Conservation (phyloP, 1,140 invertebrate species). For the Trichoplusia ni region DNA sequence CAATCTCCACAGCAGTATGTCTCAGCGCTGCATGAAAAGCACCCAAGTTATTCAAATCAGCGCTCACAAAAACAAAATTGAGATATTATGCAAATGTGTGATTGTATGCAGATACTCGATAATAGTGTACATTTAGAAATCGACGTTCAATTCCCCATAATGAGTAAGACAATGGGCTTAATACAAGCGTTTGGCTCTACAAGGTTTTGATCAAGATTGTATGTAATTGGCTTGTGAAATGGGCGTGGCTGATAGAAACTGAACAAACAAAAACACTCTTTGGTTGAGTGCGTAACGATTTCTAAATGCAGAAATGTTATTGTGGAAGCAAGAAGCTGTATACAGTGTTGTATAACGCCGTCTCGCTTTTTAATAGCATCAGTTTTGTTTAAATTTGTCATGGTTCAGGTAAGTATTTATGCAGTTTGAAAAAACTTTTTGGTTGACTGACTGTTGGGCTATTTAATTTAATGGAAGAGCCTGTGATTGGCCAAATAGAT, state of each 20-base stretch:
- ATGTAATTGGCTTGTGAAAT: conserved; percentile 6
- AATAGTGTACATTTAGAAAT: conserved; percentile 59
- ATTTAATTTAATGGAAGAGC: too few species aligned
- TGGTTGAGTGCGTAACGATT: too few species aligned
- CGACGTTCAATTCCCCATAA: conserved; percentile 67
- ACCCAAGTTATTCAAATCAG: conserved; percentile 63
- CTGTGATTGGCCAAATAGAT: too few species aligned
- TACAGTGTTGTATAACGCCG: too few species aligned
- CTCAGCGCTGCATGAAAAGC: conserved; percentile 63
- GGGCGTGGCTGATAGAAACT: conserved; percentile 14
- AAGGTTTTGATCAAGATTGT: conserved; percentile 43
- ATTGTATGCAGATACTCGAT: conserved; percentile 78
- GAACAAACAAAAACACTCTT: too few species aligned
- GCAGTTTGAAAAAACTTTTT: too few species aligned
- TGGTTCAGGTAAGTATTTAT: too few species aligned
- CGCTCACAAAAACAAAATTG: conserved; percentile 67
- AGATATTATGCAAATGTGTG: conserved; percentile 79
- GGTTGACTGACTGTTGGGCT: too few species aligned
- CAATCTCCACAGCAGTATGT: conserved; percentile 34
- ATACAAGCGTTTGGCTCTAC: conserved; percentile 69
- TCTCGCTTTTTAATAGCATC: too few species aligned
- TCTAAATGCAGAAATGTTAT: neutral
- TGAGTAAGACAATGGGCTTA: conserved; percentile 76
- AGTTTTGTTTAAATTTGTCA: too few species aligned
- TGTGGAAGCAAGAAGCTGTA: neutral